Evolutionary conservation across 2,797 vertebrate genomes (phyloP), one percentile per base, ranked within the genome.

Genomic region (Pampus argenteus): DNA sequence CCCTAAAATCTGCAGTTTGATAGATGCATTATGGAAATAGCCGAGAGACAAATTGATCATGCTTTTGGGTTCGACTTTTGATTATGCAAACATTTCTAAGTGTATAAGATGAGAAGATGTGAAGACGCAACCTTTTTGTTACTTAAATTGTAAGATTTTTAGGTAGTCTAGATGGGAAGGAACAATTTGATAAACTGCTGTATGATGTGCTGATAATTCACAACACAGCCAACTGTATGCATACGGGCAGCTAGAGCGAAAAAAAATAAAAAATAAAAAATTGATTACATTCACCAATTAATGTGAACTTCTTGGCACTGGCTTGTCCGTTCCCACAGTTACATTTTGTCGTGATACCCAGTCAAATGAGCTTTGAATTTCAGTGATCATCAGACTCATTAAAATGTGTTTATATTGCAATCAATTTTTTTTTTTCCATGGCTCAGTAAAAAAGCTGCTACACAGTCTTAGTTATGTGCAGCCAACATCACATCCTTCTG

Each of bases 301-400:
- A 85, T 77, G 51, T 66, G 48, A 40, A 86, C 68, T 79, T 76
- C 59, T 72, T 81, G 81, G 78, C 71, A 42, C 56, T 58, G 45
- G 36, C 73, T 65, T 51, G 51, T 62, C 49, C 61, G 49, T 49
- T 70, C 71, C 75, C 54, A 79, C 59, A 89, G 84, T 66, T 55
- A 54, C 52, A 56, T 83, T 90, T 89, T 83, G 68, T 82, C 84
- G 68, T 87, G 79, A 82, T 75, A 71, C 86, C 86, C 67, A 58
- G 81, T 89, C 87, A 90, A 76, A 88, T 92, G 84, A 83, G 66
- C 67, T 82, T 86, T 82, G 79, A 80, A 88, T 87, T 86, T 64
- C 54, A 79, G 49, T 85, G 82, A 89, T 90, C 79, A 86, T 87
- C 84, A 74, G 66, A 82, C 84, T 88, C 79, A 92, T 91, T 94